Percentiles rank a stretch among this genome's conserved stretches.
Evolutionary conservation across 1,140 invertebrate genomes (phyloP).

Genomic region (Tenebrio molitor): DNA sequence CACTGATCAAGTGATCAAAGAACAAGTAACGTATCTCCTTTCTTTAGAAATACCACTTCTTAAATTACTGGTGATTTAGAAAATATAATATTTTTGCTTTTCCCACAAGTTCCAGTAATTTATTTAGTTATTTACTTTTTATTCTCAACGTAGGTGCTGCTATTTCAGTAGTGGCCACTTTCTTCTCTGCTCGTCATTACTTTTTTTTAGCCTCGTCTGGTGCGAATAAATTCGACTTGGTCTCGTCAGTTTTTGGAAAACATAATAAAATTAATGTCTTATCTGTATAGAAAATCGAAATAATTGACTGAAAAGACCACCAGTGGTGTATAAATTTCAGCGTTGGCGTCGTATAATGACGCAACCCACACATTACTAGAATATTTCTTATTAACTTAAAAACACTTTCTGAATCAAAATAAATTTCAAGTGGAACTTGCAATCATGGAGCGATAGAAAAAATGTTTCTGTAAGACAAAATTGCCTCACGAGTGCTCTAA

Average conservation of each 20-base stretch:
- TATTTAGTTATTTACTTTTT: slow-evolving; percentile 26
- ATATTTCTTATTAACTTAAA: slow-evolving; percentile 35
- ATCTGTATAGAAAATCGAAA: slow-evolving; percentile 14
- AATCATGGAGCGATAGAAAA: slow-evolving; percentile 11
- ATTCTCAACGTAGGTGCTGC: slow-evolving; percentile 7
- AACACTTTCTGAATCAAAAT: slow-evolving; percentile 38
- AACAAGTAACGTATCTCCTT: too few species aligned
- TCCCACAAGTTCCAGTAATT: slow-evolving; percentile 6
- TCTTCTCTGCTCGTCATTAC: not conserved
- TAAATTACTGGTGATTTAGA: not conserved
- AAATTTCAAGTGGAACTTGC: slow-evolving; percentile 31
- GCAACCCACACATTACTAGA: slow-evolving; percentile 29
- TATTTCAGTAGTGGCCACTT: slow-evolving; percentile 4
- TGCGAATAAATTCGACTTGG: too few species aligned
- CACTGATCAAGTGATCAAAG: too few species aligned
- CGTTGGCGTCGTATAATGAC: slow-evolving; percentile 33
- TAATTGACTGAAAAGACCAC: slow-evolving; percentile 38
- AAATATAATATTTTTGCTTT: not conserved
- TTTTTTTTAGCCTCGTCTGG: not conserved
- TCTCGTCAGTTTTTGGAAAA: too few species aligned
- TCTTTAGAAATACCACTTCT: too few species aligned
- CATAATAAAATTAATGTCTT: slow-evolving; percentile 19
- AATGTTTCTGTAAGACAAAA: not conserved
- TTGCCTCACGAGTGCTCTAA: slow-evolving; percentile 3
- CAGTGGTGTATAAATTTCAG: slow-evolving; percentile 37